These are phyloP conservation scores for Troglohyphantes excavatus DNA, from an alignment of 2,888 invertebrate genomes.

Conservation along the genomic window DNA sequence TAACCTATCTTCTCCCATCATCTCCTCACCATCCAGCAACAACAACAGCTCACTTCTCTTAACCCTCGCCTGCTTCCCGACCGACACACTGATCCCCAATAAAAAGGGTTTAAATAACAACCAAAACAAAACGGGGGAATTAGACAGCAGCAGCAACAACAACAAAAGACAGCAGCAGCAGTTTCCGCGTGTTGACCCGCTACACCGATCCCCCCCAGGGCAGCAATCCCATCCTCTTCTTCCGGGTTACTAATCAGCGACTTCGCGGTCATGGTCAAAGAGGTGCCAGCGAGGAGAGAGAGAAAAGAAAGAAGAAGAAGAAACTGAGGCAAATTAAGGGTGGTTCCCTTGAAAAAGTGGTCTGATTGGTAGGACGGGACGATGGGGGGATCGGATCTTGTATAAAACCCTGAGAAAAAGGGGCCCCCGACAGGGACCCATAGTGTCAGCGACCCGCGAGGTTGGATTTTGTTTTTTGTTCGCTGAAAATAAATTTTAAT, in stretches of 20 bases:
- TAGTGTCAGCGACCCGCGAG: conserved; percentile 64
- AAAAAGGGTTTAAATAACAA: neutral
- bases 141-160: too few species aligned
- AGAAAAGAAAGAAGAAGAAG: neutral
- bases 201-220: conserved; percentile 44
- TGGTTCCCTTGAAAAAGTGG: conserved; percentile 51
- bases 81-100: neutral
- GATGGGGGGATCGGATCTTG: conserved; percentile 51
- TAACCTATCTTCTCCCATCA: neutral
- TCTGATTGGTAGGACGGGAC: conserved; percentile 67
- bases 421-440: conserved; percentile 60
- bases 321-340: conserved; percentile 76
- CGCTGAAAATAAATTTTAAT: neutral
- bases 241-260: conserved; percentile 65
- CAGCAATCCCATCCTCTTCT: conserved; percentile 33
- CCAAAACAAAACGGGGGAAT: neutral
- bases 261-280: conserved; percentile 76
- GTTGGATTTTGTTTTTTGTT: conserved; percentile 8
- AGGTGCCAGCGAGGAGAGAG: conserved; percentile 66
- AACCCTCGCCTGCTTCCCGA: neutral
- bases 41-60: neutral
- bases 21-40: neutral
- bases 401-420: conserved; percentile 75
- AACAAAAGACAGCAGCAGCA: neutral
- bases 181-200: conserved; percentile 67